Evolutionary conservation across 2,888 invertebrate genomes (phyloP), one percentile per base, ranked within the genome.

Genomic region (Macrophya alboannulata): DNA sequence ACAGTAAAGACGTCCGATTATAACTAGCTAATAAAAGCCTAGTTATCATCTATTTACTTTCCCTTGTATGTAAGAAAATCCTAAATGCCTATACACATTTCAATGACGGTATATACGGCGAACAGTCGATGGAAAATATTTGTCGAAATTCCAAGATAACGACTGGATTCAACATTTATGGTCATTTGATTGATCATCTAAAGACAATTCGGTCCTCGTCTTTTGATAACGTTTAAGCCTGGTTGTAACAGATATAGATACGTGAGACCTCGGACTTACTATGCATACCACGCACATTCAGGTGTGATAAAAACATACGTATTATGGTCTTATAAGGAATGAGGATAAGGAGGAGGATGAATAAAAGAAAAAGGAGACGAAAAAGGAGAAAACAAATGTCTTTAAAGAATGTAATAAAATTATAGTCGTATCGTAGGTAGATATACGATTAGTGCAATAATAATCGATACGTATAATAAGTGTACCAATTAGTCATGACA

Each of bases 171-270:
- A 37, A 51, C 77, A 55, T 55, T 77, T 77, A 37, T 55, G 77
- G 77, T 55, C 55, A 77, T 48, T 77, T 55, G 55, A 77, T 55
- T 37, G 43, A 77, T 77, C 51, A 55, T 37, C 55, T 31, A 77
- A 25, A 74, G 21, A 55, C 17, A 55, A 77, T 55, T 17, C 77
- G 55, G 25, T 17, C 77, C 31, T 55, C 55, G 55, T 37, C 31
- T 55, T 45, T 10, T 37, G 77, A 77, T 55, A 77, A 55, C 55
- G 37, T 37, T 17, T 37, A 37, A 77, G 55, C 43, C 77, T 55
- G 21, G 55, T 51, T 10, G 9, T 77, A 31, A 31, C 10, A 55
- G 31, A 37, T 77, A 55, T 31, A 77, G 31, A 77, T 77, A 55
- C 37, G 6, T 17, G 8, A 31, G 68, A 68, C 68, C 37, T 68